Conservation (phyloP, 2,888 invertebrate species). For the Heliconius aoede region DNA sequence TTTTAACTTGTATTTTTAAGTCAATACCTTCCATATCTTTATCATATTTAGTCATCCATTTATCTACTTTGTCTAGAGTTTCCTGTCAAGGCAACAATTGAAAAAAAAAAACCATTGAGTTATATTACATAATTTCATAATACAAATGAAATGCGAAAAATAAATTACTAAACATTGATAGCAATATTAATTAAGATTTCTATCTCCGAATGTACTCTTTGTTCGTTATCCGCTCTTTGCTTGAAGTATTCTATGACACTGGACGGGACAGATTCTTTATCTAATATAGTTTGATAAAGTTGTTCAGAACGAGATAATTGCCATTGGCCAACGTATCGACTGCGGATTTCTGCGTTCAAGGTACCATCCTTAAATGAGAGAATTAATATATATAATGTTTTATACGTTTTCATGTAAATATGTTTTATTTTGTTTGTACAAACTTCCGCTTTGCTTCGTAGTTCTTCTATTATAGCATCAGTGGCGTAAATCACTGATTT, state of each 20-base stretch:
- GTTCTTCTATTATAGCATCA: slow-evolving; percentile 57
- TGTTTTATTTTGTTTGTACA: slow-evolving; percentile 23
- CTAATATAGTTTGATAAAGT: slow-evolving; percentile 55
- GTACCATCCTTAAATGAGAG: slow-evolving; percentile 56
- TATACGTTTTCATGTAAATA: background rate
- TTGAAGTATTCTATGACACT: slow-evolving; percentile 61
- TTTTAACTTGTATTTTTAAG: slow-evolving; percentile 68
- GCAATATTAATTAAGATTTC: slow-evolving; percentile 62
- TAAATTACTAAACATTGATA: slow-evolving; percentile 58
- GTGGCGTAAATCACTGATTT: slow-evolving; percentile 66
- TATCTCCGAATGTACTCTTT: slow-evolving; percentile 69
- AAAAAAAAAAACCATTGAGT: background rate
- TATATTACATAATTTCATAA: background rate
- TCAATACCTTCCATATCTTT: slow-evolving; percentile 69
- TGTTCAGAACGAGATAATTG: slow-evolving; percentile 69
- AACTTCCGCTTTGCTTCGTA: slow-evolving; percentile 65
- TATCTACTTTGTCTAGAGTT: slow-evolving; percentile 65
- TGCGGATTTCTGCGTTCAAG: slow-evolving; percentile 57
- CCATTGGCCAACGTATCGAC: slow-evolving; percentile 67
- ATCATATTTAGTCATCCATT: slow-evolving; percentile 74
- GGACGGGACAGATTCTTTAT: slow-evolving; percentile 54
- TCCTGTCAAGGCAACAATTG: slow-evolving; percentile 56
- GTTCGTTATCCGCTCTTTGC: slow-evolving; percentile 61
- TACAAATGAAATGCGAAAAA: background rate
- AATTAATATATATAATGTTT: background rate